Conservation (phyloP, 2,113 vertebrate genomes). For the Lepus timidus region DNA sequence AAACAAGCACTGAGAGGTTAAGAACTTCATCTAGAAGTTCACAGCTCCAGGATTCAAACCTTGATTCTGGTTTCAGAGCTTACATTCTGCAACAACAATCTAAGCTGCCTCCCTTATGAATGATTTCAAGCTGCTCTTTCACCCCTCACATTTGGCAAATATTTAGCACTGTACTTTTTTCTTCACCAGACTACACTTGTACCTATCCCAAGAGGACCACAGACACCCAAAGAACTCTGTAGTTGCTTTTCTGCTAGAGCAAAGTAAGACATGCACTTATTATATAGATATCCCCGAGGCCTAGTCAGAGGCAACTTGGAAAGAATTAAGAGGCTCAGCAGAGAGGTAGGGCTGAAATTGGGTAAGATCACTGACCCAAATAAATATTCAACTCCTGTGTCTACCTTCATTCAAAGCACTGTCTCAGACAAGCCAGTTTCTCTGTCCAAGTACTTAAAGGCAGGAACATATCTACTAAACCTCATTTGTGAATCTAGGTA, state of each 20-base stretch:
- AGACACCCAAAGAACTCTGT: neutral
- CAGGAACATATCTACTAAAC: neutral
- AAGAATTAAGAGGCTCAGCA: constrained; percentile 2
- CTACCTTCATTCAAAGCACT: neutral
- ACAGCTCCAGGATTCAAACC: neutral
- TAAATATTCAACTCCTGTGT: constrained; percentile 24
- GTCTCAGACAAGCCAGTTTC: neutral
- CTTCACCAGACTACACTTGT: neutral
- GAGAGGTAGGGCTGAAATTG: neutral
- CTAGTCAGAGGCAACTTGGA: constrained; percentile 19
- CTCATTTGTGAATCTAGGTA: neutral
- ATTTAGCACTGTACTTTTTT: neutral
- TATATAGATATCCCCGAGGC: neutral
- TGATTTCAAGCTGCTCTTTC: neutral
- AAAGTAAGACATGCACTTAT: constrained; percentile 10
- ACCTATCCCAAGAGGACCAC: neutral
- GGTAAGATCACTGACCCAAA: constrained; percentile 5
- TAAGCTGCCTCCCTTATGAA: neutral
- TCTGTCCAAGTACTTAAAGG: constrained; percentile 2
- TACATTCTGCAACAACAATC: neutral
- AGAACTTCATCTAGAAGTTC: constrained; percentile 22
- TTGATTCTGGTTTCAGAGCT: constrained; percentile 4
- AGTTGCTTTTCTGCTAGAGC: neutral
- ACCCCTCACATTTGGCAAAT: neutral
- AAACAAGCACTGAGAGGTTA: neutral